These are phyloP conservation scores for Cryptus armator DNA, from an alignment of 2,888 invertebrate genomes.

Conservation along the genomic window DNA sequence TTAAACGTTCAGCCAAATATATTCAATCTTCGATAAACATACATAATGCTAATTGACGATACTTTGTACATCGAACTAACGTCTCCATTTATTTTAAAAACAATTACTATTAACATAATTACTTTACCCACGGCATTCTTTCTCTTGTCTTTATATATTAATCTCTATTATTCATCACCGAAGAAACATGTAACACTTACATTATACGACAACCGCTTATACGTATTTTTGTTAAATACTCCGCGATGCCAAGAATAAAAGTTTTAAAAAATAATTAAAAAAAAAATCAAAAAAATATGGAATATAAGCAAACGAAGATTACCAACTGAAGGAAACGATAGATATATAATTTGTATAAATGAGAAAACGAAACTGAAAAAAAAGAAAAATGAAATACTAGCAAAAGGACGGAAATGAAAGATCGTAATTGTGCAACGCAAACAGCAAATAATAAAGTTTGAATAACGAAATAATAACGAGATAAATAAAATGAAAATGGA, in stretches of 20 bases:
- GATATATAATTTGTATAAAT: constrained; percentile 67
- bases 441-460: constrained; percentile 68
- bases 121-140: too few relatives aligned
- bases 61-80: too few relatives aligned
- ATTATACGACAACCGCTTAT: not conserved
- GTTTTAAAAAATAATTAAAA: constrained; percentile 64
- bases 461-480: constrained; percentile 54
- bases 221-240: constrained; percentile 77
- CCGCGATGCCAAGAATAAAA: constrained; percentile 72
- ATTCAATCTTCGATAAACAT: too few relatives aligned
- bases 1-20: not conserved
- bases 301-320: constrained; percentile 69
- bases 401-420: constrained; percentile 70
- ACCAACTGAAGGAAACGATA: constrained; percentile 51
- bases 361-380: constrained; percentile 67
- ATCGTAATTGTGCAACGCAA: constrained; percentile 74
- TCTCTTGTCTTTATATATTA: not conserved
- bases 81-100: too few relatives aligned
- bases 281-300: constrained; percentile 50
- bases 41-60: too few relatives aligned
- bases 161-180: not conserved
- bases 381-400: constrained; percentile 65
- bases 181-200: not conserved
- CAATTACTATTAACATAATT: too few relatives aligned
- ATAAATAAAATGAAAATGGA: constrained; percentile 69